Evolutionary conservation across 2,888 invertebrate genomes (phyloP), one percentile per base, ranked within the genome.

Genomic region (Cremastinae sp.): DNA sequence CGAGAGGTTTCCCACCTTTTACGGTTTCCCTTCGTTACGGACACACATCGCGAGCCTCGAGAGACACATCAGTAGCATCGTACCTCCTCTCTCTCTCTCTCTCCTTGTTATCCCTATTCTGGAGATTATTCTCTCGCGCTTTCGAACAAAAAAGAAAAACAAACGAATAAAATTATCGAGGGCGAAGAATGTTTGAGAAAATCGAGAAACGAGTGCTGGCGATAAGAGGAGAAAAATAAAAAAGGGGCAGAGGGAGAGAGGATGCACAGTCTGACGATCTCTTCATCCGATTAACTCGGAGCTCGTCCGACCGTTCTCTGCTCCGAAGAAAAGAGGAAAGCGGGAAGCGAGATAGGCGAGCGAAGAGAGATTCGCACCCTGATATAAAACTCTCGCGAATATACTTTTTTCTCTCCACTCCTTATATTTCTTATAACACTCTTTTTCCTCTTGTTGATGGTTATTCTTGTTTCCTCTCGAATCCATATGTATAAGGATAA

Each of bases 1-100:
- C 83, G 85, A 87, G 88, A 89, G 89, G 89, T 89, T 89, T 89
- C 89, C 89, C 86, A 89, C 87, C 88, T 89, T 89, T 83, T 89
- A 89, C 88, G 89, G 89, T 88, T 89, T 89, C 89, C 87, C 87
- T 87, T 72, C 83, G 83, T 43, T 55, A 18, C 22, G 45, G 12
- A 37, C 59, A 53, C 16, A 16, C 22, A 51, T 12, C 71, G 22
- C 53, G 22, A 55, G 37, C 47, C 28, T 28, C 20, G 43, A 65
- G 28, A 43, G 5, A 10, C 55, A 4, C 55, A 55, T 35, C 66
- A 56, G 43, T 55, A 56, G 45, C 45, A 56, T 55, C 66, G 14
- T 47, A 41, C 47, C 58, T 62, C 22, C n/a, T n/a, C n/a, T n/a
- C n/a, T n/a, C n/a, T n/a, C n/a, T n/a, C n/a, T n/a, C n/a, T n/a